Evolutionary conservation across 2,113 vertebrate species (phyloP).

Genomic region (Oceanodroma tethys): DNA sequence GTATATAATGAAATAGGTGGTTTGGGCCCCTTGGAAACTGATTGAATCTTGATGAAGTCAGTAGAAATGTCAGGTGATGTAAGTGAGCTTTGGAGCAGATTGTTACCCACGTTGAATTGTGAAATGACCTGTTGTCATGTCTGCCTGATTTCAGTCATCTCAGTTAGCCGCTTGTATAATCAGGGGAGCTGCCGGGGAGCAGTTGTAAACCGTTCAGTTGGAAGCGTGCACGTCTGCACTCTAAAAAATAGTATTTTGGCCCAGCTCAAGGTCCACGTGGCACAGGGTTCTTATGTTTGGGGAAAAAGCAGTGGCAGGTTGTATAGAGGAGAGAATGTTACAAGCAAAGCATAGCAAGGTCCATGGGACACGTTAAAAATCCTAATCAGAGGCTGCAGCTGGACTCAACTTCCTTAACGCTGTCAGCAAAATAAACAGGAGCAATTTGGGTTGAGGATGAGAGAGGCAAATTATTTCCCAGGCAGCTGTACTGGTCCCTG

Average conservation of each 20-base stretch:
- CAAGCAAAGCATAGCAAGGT: not conserved
- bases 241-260: not conserved
- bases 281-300: not conserved
- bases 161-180: not conserved
- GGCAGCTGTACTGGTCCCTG: not conserved
- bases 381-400: not conserved
- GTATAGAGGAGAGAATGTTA: not conserved
- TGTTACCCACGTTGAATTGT: accelerated
- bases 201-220: not conserved
- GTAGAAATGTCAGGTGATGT: not conserved
- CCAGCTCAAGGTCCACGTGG: accelerated
- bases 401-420: not conserved
- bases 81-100: not conserved
- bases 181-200: not conserved
- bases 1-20: not conserved
- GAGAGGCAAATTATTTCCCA: not conserved
- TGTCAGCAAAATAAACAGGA: not conserved
- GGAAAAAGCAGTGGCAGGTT: not conserved
- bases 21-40: not conserved
- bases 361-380: not conserved
- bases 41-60: not conserved
- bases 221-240: accelerated
- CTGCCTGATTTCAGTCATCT: not conserved
- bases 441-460: not conserved
- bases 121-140: not conserved